Evolutionary conservation across 2,797 vertebrate genomes (phyloP).

Genomic region (Protosalanx chinensis): DNA sequence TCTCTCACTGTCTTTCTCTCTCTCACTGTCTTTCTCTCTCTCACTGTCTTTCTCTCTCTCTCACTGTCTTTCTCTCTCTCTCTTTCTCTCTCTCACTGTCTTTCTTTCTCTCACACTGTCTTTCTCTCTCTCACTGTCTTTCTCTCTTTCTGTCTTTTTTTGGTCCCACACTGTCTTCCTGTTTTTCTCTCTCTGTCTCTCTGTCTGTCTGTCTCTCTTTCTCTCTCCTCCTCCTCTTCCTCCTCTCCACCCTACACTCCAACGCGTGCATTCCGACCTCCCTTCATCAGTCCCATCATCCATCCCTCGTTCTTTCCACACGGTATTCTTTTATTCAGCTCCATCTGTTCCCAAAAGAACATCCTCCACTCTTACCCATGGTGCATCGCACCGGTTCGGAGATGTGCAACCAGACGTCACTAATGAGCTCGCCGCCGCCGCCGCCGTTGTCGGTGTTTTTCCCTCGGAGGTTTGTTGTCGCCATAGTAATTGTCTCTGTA

Average conservation of each 20-base stretch:
- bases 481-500: slow-evolving; percentile 52
- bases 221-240: not conserved
- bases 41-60: too few species aligned
- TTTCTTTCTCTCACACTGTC: too few species aligned
- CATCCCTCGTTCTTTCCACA: slow-evolving; percentile 1
- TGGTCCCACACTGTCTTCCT: too few species aligned
- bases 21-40: too few species aligned
- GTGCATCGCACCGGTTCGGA: slow-evolving; percentile 51
- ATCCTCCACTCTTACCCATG: slow-evolving; percentile 41
- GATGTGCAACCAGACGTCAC: slow-evolving; percentile 64
- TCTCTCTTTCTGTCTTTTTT: too few species aligned
- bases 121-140: too few species aligned
- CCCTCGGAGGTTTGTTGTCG: slow-evolving; percentile 56
- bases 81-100: too few species aligned
- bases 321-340: slow-evolving; percentile 48
- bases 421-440: slow-evolving; percentile 59
- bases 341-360: slow-evolving; percentile 56
- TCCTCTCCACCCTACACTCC: slow-evolving; percentile 40
- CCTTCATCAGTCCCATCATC: slow-evolving; percentile 53
- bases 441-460: slow-evolving; percentile 51
- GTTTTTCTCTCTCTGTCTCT: not conserved
- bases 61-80: too few species aligned
- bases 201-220: not conserved
- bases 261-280: slow-evolving; percentile 27
- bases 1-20: too few species aligned